phyloP scores from a whole-genome alignment of 30 jellyfish, hydroid and myxozoan genomes.

The Pseudorhiza aurosa region DNA sequence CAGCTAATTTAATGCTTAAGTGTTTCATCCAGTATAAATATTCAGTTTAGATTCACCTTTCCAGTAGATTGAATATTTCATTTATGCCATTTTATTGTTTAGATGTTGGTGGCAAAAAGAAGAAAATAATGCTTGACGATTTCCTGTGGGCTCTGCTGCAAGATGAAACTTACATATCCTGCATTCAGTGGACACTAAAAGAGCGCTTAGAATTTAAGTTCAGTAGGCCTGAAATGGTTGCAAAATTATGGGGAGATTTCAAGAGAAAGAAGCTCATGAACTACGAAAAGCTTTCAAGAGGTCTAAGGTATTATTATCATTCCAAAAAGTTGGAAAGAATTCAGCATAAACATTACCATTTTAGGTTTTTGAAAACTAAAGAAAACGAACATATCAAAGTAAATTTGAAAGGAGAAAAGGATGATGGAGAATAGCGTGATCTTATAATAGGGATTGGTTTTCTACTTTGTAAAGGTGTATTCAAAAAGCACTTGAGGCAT shows the following conservation, averaged over 20 bases:
- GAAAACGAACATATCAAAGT: background rate
- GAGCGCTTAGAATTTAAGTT: conserved; percentile 57
- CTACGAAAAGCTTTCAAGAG: conserved; percentile 59
- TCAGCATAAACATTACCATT: conserved; percentile 52
- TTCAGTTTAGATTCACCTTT: background rate
- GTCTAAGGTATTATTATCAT: conserved; percentile 51
- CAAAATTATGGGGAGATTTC: conserved; percentile 65
- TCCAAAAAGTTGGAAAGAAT: conserved; percentile 40
- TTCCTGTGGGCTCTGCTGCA: conserved; percentile 47
- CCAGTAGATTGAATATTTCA: background rate
- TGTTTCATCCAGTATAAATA: background rate
- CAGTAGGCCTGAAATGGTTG: conserved; percentile 69
- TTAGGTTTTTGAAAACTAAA: conserved; percentile 33
- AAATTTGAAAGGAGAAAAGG: background rate
- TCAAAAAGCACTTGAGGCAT: no score
- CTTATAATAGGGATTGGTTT: no score
- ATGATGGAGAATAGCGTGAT: no score
- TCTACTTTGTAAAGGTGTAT: no score
- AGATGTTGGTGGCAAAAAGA: conserved; percentile 17
- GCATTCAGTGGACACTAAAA: conserved; percentile 68
- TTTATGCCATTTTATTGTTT: background rate
- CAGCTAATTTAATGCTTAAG: background rate
- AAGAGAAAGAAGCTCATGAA: conserved; percentile 45
- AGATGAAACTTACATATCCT: conserved; percentile 38
- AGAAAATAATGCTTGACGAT: conserved; percentile 55